These are phyloP conservation scores for Callopanchax toddi DNA, from an alignment of 2,113 vertebrate genomes.

Conservation along the genomic window DNA sequence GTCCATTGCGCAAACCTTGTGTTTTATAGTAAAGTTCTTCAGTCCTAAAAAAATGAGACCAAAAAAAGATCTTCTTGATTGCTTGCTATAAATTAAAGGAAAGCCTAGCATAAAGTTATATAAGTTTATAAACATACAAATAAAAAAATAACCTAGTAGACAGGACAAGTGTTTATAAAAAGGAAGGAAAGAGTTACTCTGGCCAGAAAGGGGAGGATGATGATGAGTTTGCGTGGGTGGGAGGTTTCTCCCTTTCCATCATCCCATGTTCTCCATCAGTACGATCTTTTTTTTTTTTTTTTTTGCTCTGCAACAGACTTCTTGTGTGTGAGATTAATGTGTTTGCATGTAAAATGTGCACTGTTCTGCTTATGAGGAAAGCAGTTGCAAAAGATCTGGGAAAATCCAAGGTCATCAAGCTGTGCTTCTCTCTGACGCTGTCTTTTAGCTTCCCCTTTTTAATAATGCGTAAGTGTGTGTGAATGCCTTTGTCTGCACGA, in stretches of 20 bases:
- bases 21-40: background rate
- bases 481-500: slow-evolving; percentile 17
- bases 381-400: slow-evolving; percentile 54
- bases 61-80: background rate
- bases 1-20: background rate
- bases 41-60: background rate
- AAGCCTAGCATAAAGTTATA: slow-evolving; percentile 24
- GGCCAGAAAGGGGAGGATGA: slow-evolving; percentile 30
- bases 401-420: slow-evolving; percentile 81
- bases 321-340: slow-evolving; percentile 38
- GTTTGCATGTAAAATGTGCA: slow-evolving; percentile 32
- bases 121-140: slow-evolving; percentile 11
- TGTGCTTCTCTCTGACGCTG: slow-evolving; percentile 56
- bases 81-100: slow-evolving; percentile 7
- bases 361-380: slow-evolving; percentile 42
- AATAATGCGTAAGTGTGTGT: no score
- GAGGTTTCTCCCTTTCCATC: slow-evolving; percentile 43
- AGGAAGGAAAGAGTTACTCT: slow-evolving; percentile 31
- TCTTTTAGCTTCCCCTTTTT: no score
- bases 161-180: background rate
- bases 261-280: slow-evolving; percentile 4
- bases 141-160: slow-evolving; percentile 19
- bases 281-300: background rate
- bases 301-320: slow-evolving; percentile 19
- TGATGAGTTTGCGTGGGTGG: slow-evolving; percentile 52